Conservation (phyloP, 2,797 vertebrate species). For the Oreonectes daqikongensis region DNA sequence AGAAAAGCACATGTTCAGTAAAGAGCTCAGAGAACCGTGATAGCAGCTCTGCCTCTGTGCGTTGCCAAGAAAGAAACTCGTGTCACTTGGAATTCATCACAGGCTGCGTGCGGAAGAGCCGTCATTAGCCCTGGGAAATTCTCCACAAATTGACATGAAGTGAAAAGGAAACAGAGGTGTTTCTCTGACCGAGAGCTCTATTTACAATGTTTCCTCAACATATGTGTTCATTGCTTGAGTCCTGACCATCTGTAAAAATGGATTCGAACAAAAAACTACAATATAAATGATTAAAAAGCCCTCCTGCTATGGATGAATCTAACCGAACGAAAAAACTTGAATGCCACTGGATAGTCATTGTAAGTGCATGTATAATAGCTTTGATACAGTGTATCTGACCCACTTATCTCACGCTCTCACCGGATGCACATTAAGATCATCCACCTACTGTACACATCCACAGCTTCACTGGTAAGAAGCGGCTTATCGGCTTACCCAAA, state of each 20-base stretch:
- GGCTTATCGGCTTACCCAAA: conserved; percentile 72
- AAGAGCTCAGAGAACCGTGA: conserved; percentile 3
- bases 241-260: conserved; percentile 9
- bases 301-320: too few species aligned
- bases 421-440: conserved; percentile 18
- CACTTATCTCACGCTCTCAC: conserved; percentile 17
- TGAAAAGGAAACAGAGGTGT: conserved; percentile 60
- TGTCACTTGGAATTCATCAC: conserved; percentile 52
- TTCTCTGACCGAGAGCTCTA: conserved; percentile 30
- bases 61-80: conserved; percentile 43
- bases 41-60: conserved; percentile 34
- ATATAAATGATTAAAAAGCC: too few species aligned
- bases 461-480: conserved; percentile 61
- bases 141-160: conserved; percentile 63
- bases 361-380: conserved; percentile 17
- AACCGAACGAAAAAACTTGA: too few species aligned
- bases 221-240: neutral
- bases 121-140: conserved; percentile 59
- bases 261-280: conserved; percentile 2
- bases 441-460: conserved; percentile 37
- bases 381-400: neutral
- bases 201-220: neutral
- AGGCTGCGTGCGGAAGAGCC: conserved; percentile 21
- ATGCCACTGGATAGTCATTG: neutral
- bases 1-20: conserved; percentile 3